Conservation (phyloP, 1,140 invertebrate species). For the Globodera rostochiensis region DNA sequence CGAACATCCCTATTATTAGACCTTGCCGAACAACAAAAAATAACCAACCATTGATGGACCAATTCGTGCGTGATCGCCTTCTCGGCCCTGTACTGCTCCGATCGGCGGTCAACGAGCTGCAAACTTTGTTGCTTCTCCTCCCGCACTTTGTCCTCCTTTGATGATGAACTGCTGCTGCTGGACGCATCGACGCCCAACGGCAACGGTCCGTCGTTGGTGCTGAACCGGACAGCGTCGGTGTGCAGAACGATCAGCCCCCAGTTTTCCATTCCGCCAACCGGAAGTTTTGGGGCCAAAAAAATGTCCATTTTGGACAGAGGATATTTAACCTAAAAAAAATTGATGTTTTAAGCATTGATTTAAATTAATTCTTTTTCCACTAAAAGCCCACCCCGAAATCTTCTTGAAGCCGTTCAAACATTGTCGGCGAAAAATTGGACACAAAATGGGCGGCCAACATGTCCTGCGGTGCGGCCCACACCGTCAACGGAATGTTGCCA, state of each 20-base stretch:
- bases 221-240: slow-evolving; percentile 27
- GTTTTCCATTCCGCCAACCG: slow-evolving; percentile 65
- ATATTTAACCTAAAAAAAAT: slow-evolving; percentile 53
- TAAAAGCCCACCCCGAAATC: slow-evolving; percentile 47
- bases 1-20: no score
- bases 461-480: slow-evolving; percentile 55
- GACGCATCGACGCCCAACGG: slow-evolving; percentile 11
- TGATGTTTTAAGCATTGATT: not conserved
- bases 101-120: slow-evolving; percentile 56
- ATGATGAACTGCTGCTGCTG: not conserved
- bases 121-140: slow-evolving; percentile 33
- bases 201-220: slow-evolving; percentile 10
- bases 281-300: slow-evolving; percentile 68
- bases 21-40: not conserved
- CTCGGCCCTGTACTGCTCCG: slow-evolving; percentile 59
- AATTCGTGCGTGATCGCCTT: slow-evolving; percentile 63
- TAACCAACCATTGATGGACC: slow-evolving; percentile 63
- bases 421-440: slow-evolving; percentile 60
- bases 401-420: slow-evolving; percentile 60
- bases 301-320: slow-evolving; percentile 66
- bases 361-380: not conserved
- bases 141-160: slow-evolving; percentile 8
- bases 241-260: slow-evolving; percentile 43
- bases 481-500: slow-evolving; percentile 57
- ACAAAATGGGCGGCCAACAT: slow-evolving; percentile 47